Evolutionary conservation across 2,888 invertebrate genomes (phyloP), one percentile per base, ranked within the genome.

Genomic region (Tiphia femorata): DNA sequence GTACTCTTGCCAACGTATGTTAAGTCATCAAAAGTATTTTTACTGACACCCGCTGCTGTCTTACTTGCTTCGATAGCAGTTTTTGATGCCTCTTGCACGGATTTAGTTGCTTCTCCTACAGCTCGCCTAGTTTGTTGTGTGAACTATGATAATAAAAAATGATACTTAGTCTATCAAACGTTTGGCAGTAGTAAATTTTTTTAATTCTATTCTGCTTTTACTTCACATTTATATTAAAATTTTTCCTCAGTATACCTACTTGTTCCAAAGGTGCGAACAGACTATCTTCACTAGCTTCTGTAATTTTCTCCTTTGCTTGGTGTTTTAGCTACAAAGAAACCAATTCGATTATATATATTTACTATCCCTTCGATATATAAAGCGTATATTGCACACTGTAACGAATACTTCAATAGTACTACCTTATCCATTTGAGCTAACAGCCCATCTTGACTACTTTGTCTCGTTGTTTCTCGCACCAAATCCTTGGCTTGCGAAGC

Each of bases 371-470:
- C n/a, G n/a, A n/a, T n/a, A n/a, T n/a, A n/a, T n/a, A n/a, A n/a
- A n/a, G n/a, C n/a, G n/a, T n/a, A n/a, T n/a, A n/a, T n/a, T n/a
- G n/a, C n/a, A n/a, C n/a, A n/a, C n/a, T n/a, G n/a, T n/a, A n/a
- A n/a, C n/a, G n/a, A n/a, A n/a, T n/a, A n/a, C n/a, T n/a, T 14
- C 6, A 8, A 49, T 37, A 21, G 42, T 21, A 20, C 33, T 85
- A 95, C 94, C 90, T 95, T 95, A 77, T 95, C 95, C 88, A 96
- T 93, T 62, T 95, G 95, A 1, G 95, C 94, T 6, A 95, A 85
- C 3, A 95, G 78, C 20, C 95, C 95, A 80, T 96, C 95, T 80
- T 95, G 95, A 74, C 95, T 95, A 80, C 93, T 92, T 81, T 95
- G 95, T 1, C 95, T 86, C 0, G 94, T 94, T 0, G 95, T 94